A percentile compares a stretch with the other conserved stretches of the same genome.
Conservation (phyloP, 2,113 vertebrate genomes). For the Coracopsis vasa region DNA sequence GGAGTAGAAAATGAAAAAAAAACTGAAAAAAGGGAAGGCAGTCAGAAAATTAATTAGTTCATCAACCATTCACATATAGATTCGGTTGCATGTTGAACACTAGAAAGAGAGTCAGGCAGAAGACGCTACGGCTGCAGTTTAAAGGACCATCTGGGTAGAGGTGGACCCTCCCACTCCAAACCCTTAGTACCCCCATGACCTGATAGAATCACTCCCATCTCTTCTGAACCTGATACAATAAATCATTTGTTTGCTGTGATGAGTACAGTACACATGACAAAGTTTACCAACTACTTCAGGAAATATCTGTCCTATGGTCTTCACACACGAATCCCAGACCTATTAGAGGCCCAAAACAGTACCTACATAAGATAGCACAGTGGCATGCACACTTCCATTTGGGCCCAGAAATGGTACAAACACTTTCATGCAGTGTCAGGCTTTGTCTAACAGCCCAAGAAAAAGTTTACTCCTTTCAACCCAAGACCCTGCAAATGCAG, state of each 20-base stretch:
- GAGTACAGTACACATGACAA: neutral
- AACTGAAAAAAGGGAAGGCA: neutral
- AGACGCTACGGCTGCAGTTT: neutral
- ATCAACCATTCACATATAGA: neutral
- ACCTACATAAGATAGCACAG: neutral
- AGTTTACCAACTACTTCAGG: neutral
- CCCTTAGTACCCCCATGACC: accelerated
- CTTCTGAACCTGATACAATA: neutral
- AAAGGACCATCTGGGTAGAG: neutral
- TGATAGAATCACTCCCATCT: neutral
- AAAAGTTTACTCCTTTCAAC: neutral
- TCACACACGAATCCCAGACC: neutral
- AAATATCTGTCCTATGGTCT: neutral
- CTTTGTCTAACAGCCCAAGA: neutral
- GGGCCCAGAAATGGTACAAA: neutral
- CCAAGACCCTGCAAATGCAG: neutral
- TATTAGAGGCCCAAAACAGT: neutral
- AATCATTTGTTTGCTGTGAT: neutral
- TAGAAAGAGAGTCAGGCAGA: neutral
- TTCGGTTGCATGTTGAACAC: neutral
- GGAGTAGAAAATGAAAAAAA: neutral
- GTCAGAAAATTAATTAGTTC: neutral
- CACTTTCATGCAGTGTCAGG: neutral
- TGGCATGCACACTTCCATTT: neutral
- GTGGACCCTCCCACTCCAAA: neutral